Conservation (phyloP, 2,113 vertebrate species). For the Indicator maculatus region DNA sequence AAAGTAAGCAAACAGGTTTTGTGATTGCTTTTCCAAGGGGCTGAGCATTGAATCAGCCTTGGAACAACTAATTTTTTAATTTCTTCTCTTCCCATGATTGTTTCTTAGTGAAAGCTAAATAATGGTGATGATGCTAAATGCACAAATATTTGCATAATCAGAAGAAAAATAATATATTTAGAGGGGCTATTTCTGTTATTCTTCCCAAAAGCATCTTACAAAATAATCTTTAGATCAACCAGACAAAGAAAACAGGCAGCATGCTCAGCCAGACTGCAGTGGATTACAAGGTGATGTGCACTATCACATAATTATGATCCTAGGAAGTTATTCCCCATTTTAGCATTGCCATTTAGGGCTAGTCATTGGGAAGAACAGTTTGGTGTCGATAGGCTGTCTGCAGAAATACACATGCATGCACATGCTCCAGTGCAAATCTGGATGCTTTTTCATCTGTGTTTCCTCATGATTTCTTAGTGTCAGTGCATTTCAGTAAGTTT, state of each 20-base stretch:
- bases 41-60: neutral
- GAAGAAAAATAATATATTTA: neutral
- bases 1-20: neutral
- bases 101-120: neutral
- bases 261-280: neutral
- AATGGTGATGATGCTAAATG: neutral
- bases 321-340: neutral
- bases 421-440: neutral
- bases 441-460: neutral
- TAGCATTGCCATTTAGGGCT: neutral
- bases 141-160: neutral
- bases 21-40: neutral
- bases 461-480: neutral
- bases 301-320: neutral
- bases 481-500: neutral
- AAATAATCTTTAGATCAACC: neutral
- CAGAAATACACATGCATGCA: neutral
- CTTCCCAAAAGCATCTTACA: neutral
- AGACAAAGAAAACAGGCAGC: neutral
- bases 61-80: neutral
- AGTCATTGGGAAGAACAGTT: neutral
- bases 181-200: constrained; percentile 12
- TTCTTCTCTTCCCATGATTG: neutral
- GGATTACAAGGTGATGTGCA: neutral
- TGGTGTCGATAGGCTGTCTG: neutral